Percentiles rank a stretch among this genome's conserved stretches.
These are phyloP conservation scores for Stomatorhinus walkeri DNA, from an alignment of 2,797 vertebrate genomes.

Conservation along the genomic window DNA sequence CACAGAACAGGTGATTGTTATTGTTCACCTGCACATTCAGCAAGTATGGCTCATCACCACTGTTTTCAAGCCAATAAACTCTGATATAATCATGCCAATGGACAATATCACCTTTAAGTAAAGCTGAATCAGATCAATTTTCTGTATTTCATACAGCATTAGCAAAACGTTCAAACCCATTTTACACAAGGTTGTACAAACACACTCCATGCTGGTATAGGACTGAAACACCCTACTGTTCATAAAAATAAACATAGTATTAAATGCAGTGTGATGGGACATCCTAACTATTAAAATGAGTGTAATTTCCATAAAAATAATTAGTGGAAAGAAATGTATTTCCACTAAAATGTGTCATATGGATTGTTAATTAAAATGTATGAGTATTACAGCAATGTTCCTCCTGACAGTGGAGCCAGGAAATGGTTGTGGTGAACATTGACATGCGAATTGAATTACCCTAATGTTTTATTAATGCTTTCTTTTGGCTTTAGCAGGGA, in stretches of 20 bases:
- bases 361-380: slow-evolving; percentile 27
- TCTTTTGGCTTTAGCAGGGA: neutral
- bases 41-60: neutral
- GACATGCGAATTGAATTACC: slow-evolving; percentile 29
- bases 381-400: slow-evolving; percentile 35
- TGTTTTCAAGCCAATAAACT: neutral
- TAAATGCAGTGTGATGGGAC: neutral
- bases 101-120: neutral
- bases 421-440: slow-evolving; percentile 26
- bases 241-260: neutral
- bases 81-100: neutral
- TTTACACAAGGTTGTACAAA: neutral
- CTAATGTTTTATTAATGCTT: slow-evolving; percentile 44
- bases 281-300: slow-evolving; percentile 6
- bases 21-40: neutral
- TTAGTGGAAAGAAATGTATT: slow-evolving; percentile 10
- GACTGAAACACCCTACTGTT: neutral
- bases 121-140: neutral
- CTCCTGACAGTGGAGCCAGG: slow-evolving; percentile 26
- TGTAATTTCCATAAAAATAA: neutral
- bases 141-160: neutral
- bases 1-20: neutral
- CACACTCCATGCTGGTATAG: neutral
- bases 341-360: slow-evolving; percentile 18
- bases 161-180: neutral